Conservation (phyloP, 2,888 invertebrate species). For the Spilosoma lubricipeda region DNA sequence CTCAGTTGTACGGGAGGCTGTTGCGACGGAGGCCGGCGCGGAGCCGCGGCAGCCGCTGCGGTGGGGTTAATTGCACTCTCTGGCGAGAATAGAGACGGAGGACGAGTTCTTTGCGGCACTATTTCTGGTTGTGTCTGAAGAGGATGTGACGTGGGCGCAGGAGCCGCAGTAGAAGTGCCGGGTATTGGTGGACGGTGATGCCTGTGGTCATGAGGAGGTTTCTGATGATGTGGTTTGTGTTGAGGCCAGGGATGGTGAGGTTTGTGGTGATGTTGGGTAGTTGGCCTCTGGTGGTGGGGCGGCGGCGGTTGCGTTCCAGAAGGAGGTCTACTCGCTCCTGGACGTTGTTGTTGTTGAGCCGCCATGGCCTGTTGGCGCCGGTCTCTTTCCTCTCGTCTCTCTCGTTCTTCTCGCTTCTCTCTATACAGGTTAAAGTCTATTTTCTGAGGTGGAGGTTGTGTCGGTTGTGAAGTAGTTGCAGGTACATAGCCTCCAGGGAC, state of each 20-base stretch:
- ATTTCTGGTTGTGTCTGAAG: conserved; percentile 51
- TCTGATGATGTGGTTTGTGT: conserved; percentile 73
- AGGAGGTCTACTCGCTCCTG: conserved; percentile 56
- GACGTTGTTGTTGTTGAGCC: conserved; percentile 31
- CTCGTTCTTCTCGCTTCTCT: conserved; percentile 87
- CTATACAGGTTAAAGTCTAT: conserved; percentile 88
- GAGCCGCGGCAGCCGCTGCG: conserved; percentile 72
- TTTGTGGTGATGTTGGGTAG: conserved; percentile 64
- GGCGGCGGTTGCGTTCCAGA: conserved; percentile 57
- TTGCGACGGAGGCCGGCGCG: conserved; percentile 61
- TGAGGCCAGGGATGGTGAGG: conserved; percentile 71
- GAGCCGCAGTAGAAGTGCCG: conserved; percentile 51
- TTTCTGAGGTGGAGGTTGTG: conserved; percentile 80
- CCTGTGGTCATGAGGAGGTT: conserved; percentile 76
- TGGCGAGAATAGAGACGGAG: conserved; percentile 89
- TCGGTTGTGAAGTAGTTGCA: conserved; percentile 66
- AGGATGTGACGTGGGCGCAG: conserved; percentile 49
- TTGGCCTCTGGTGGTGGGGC: conserved; percentile 60
- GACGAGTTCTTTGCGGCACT: conserved; percentile 74
- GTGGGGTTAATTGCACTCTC: conserved; percentile 85
- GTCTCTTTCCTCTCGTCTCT: conserved; percentile 74
- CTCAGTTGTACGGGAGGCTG: conserved; percentile 50
- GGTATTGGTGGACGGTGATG: conserved; percentile 68
- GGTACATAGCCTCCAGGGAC: conserved; percentile 80
- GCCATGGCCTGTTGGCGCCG: conserved; percentile 63